Base-by-base conservation (phyloP, 1,140 invertebrate species). In the Hypsibius dujardini region DNA sequence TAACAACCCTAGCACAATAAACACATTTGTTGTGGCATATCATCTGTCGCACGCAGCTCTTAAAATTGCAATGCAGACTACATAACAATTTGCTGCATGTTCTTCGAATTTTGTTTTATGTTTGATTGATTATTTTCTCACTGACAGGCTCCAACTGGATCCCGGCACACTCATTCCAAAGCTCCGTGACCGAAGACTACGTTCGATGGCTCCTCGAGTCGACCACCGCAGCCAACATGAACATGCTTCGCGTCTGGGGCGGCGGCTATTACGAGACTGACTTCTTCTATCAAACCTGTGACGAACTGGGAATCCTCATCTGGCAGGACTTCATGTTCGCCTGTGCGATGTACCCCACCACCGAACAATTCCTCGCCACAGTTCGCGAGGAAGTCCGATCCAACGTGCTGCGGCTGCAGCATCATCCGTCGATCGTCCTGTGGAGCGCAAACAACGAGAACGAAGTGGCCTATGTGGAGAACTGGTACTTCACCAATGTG, bases 401-500 rank as follows among this genome's bases (percentile, higher is more conserved):
- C 72, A 71, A 82, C 78, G 84, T 94, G 1, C 81, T 84, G 72
- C 83, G 93, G 71, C 80, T 98, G 2, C 88, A 91, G 73, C 84
- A 90, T 78, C 93, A 97, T 81, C 84, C 94, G 0, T 91, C 88
- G 70, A 85, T 98, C 69, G 86, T 90, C 0, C 74, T 95, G 0
- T 91, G 90, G 7, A 87, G 88, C 92, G 92, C 90, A 1, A 99
- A 98, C 78, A 99, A 99, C 79, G 95, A 98, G 81, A 98, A 98
- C 78, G 95, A 98, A 84, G 87, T 85, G 46, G 92, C 90, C 0
- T 79, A 98, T 1, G 82, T 85, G 59, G 85, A 85, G 47, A 87
- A 92, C 77, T 95, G 92, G 92, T 85, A 74, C 72, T 74, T 73
- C 42, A 50, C n/a, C 28, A 12, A 7, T 15, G 7, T 69, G 73